phyloP scores from a whole-genome alignment of 1,140 invertebrate species.

The Bombus confusus region DNA sequence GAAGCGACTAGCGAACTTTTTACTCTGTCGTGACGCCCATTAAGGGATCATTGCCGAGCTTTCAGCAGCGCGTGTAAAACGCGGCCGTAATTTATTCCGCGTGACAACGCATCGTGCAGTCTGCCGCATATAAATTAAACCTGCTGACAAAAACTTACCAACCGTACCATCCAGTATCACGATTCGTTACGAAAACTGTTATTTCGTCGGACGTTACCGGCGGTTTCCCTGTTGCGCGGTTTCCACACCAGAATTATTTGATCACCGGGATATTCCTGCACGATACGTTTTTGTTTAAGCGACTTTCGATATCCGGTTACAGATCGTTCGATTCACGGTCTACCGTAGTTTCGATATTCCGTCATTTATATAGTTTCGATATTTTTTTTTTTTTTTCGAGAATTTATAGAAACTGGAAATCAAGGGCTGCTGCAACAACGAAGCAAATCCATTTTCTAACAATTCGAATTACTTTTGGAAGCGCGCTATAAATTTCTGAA shows the following conservation, averaged over 20 bases:
- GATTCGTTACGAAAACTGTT: not conserved
- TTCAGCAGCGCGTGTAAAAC: slow-evolving; percentile 32
- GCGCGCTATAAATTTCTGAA: no score
- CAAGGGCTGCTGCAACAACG: no score
- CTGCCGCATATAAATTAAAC: slow-evolving; percentile 33
- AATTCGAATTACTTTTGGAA: no score
- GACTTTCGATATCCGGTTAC: not conserved
- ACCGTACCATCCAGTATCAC: not conserved
- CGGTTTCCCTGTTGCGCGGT: no score
- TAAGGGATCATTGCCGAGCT: slow-evolving; percentile 30
- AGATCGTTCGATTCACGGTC: not conserved
- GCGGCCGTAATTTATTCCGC: slow-evolving; percentile 51
- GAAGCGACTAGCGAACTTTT: slow-evolving; percentile 53
- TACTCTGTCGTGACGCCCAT: slow-evolving; percentile 30
- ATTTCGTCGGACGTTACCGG: no score
- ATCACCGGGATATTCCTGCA: not conserved
- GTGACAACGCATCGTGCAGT: slow-evolving; percentile 13
- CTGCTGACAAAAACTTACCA: not conserved
- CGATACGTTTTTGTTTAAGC: not conserved
- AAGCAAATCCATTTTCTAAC: no score
- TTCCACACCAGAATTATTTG: not conserved
- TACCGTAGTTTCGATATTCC: no score
- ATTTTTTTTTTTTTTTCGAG: no score
- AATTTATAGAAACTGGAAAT: no score
- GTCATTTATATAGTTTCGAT: no score